Evolutionary conservation across 1,140 invertebrate genomes (phyloP).

Genomic region (Caenorhabditis elegans): WBcel235 BX284606.5:14985001-14985500

Average conservation of each 20-base stretch:
- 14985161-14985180: background rate
- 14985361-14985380: constrained; percentile 2
- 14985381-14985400: background rate
- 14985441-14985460: background rate
- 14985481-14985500: background rate
- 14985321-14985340: background rate
- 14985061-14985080: background rate
- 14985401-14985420: background rate
- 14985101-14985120: background rate
- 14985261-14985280: background rate
- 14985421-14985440: background rate
- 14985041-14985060: background rate
- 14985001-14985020: background rate
- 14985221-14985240: background rate
- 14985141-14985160: background rate
- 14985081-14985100: constrained; percentile 6
- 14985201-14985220: too few relatives aligned
- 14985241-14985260: background rate
- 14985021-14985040: background rate
- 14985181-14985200: too few relatives aligned
- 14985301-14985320: background rate
- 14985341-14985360: background rate
- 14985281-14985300: background rate
- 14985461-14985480: background rate
- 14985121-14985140: background rate